phyloP scores from a whole-genome alignment of 2,888 invertebrate genomes.

The Frankliniella fusca region DNA sequence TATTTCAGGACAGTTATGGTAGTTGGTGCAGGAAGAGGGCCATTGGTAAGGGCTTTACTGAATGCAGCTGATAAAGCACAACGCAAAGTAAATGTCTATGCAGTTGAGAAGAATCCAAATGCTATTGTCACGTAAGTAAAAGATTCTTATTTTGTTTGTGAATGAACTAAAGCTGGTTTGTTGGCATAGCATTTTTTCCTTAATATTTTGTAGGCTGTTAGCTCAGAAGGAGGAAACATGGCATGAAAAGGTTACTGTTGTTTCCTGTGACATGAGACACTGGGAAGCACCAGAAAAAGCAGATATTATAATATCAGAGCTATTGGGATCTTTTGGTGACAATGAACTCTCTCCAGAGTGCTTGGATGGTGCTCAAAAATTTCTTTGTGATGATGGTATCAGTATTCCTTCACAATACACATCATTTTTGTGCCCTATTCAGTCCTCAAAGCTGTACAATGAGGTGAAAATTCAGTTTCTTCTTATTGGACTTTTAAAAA shows the following conservation, averaged over 20 bases:
- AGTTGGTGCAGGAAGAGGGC: slow-evolving; percentile 92
- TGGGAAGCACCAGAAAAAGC: slow-evolving; percentile 79
- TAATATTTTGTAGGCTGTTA: slow-evolving; percentile 50
- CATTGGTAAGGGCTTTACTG: slow-evolving; percentile 83
- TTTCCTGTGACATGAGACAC: slow-evolving; percentile 82
- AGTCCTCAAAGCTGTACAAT: slow-evolving; percentile 80
- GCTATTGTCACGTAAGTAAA: slow-evolving; percentile 70
- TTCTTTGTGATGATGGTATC: slow-evolving; percentile 72
- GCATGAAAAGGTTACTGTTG: slow-evolving; percentile 70
- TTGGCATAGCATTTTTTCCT: slow-evolving; percentile 29
- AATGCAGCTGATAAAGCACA: slow-evolving; percentile 70
- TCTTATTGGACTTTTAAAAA: background rate
- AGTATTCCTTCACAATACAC: slow-evolving; percentile 87
- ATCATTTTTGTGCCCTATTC: slow-evolving; percentile 89
- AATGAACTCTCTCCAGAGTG: slow-evolving; percentile 99
- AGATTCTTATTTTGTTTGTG: background rate
- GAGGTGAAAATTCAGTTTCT: slow-evolving; percentile 54
- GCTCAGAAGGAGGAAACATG: slow-evolving; percentile 73
- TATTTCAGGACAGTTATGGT: slow-evolving; percentile 67
- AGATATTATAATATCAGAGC: slow-evolving; percentile 92
- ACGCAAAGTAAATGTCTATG: slow-evolving; percentile 76
- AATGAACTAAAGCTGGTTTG: slow-evolving; percentile 27
- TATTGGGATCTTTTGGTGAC: slow-evolving; percentile 96
- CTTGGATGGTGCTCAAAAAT: slow-evolving; percentile 85
- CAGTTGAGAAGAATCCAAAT: slow-evolving; percentile 97